These are phyloP conservation scores for Anolis apletophallus DNA, from an alignment of 2,797 vertebrate species.

Conservation along the genomic window DNA sequence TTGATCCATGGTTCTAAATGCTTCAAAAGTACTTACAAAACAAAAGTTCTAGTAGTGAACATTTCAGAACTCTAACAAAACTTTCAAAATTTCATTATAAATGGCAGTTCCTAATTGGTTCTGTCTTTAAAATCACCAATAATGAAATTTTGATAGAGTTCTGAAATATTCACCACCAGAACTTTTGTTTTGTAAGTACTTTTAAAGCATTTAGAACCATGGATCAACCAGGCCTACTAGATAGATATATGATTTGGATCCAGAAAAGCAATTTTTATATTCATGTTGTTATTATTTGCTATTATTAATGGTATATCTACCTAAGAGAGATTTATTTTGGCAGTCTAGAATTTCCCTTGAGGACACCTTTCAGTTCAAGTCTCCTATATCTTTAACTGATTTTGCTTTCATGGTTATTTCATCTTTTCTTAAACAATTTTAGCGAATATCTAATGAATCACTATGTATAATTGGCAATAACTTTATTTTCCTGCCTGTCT, in stretches of 20 bases:
- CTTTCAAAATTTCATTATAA: too few relatives aligned
- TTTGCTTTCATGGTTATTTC: slow-evolving; percentile 39
- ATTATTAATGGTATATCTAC: background rate
- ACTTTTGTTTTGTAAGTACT: too few relatives aligned
- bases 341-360: background rate
- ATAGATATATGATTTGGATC: background rate
- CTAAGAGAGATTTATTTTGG: background rate
- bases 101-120: too few relatives aligned
- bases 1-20: too few relatives aligned
- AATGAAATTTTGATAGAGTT: too few relatives aligned
- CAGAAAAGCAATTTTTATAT: background rate
- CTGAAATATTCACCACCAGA: too few relatives aligned
- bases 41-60: too few relatives aligned
- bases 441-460: slow-evolving; percentile 45
- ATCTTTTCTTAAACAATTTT: slow-evolving; percentile 34
- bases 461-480: slow-evolving; percentile 30
- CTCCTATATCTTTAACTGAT: slow-evolving; percentile 33
- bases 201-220: too few relatives aligned
- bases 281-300: background rate
- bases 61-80: too few relatives aligned
- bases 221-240: too few relatives aligned
- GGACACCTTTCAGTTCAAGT: slow-evolving; percentile 8
- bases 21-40: too few relatives aligned
- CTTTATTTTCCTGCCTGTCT: slow-evolving; percentile 18
- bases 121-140: too few relatives aligned